Evolutionary conservation across 1,140 invertebrate genomes (phyloP).

Genomic region (Rhynchophorus ferrugineus): DNA sequence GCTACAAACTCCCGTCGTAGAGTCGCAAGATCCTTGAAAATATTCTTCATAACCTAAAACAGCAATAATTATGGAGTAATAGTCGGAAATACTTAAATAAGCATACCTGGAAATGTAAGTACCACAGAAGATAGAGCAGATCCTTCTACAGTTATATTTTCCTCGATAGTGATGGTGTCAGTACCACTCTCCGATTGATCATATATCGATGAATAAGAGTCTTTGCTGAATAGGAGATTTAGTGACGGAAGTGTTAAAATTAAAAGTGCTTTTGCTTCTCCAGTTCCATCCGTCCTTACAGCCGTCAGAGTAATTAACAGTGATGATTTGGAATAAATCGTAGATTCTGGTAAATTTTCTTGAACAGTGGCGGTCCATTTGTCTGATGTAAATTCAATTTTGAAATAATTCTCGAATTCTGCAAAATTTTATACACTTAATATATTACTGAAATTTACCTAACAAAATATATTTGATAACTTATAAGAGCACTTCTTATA

Average conservation of each 20-base stretch:
- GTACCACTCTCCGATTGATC: neutral
- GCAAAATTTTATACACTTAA: neutral
- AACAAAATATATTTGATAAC: too few species aligned
- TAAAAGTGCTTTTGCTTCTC: constrained; percentile 9
- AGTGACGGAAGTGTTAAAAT: constrained; percentile 10
- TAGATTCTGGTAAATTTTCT: neutral
- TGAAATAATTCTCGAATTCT: constrained; percentile 6
- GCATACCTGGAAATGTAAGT: too few species aligned
- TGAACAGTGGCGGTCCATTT: constrained; percentile 10
- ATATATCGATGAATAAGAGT: constrained; percentile 13
- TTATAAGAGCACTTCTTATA: too few species aligned
- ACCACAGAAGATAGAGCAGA: too few species aligned
- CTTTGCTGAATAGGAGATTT: neutral
- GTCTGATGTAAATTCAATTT: constrained; percentile 5
- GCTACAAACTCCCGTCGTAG: neutral
- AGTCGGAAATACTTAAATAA: too few species aligned
- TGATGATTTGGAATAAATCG: constrained; percentile 1
- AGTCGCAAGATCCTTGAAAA: neutral
- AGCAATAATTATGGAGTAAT: too few species aligned
- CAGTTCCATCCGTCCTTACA: neutral
- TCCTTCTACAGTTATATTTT: neutral
- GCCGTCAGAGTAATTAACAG: constrained; percentile 16
- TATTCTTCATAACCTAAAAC: constrained; percentile 9
- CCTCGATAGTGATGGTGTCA: neutral
- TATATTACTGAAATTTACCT: too few species aligned